phyloP scores from a whole-genome alignment of 1,140 invertebrate species.

The Wiebesia pumilae region DNA sequence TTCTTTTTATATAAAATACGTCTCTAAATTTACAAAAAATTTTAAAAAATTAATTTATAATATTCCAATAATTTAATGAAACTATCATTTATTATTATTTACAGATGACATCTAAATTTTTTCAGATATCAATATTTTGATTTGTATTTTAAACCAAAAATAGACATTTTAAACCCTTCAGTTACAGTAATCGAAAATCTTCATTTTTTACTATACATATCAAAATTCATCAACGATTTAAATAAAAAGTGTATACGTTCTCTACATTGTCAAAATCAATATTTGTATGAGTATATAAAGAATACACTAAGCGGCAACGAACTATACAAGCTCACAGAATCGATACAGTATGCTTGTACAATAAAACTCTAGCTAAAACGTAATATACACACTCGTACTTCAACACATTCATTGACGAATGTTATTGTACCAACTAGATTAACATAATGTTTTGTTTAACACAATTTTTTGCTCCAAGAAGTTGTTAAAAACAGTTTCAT shows the following conservation, averaged over 20 bases:
- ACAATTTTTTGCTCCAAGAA: no score
- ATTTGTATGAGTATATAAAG: not conserved
- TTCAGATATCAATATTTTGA: no score
- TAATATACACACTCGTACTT: not conserved
- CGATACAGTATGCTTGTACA: not conserved
- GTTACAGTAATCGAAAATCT: not conserved
- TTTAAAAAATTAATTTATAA: no score
- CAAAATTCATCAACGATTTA: not conserved
- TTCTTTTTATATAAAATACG: no score
- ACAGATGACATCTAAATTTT: no score
- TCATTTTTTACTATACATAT: not conserved
- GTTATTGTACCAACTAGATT: not conserved
- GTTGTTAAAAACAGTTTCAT: no score
- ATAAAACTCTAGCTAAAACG: not conserved
- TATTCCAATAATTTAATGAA: no score
- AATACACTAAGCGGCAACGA: not conserved
- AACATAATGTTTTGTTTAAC: not conserved
- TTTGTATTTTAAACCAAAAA: not conserved
- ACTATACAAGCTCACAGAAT: not conserved
- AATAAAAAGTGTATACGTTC: not conserved
- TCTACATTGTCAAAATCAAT: constrained; percentile 1
- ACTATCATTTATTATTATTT: no score
- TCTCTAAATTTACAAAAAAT: no score
- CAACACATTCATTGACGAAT: not conserved
- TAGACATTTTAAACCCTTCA: not conserved